These are phyloP conservation scores for Talpa occidentalis DNA, from an alignment of 2,113 vertebrate genomes.

Conservation along the genomic window DNA sequence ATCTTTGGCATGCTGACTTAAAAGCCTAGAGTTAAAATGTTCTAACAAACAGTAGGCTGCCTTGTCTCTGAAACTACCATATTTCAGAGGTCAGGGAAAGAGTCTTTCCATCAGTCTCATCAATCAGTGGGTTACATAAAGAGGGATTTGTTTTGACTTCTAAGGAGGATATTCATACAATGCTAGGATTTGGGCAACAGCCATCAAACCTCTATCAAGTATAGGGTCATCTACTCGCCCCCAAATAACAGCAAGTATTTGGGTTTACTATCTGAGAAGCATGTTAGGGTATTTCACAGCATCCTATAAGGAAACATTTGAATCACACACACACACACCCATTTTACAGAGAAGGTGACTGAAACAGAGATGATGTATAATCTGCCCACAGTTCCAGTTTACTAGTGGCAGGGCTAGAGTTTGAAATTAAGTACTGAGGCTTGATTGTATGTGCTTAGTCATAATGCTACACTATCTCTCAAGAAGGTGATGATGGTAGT, in stretches of 20 bases:
- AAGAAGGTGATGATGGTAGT: no score
- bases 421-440: not conserved
- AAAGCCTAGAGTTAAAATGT: slow-evolving; percentile 15
- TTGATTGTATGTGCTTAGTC: not conserved
- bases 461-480: not conserved
- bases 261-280: not conserved
- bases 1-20: slow-evolving; percentile 46
- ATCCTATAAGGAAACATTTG: not conserved
- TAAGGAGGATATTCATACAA: not conserved
- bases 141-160: not conserved
- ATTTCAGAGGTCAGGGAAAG: not conserved
- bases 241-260: not conserved
- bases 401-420: not conserved
- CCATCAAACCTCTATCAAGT: not conserved
- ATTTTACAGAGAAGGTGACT: not conserved
- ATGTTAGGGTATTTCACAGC: not conserved
- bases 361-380: not conserved
- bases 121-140: not conserved
- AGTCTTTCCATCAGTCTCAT: not conserved
- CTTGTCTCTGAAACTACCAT: not conserved
- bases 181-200: not conserved
- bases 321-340: no score
- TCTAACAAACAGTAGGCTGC: not conserved
- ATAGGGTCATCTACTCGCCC: not conserved
- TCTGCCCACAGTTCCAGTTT: not conserved